phyloP scores from a whole-genome alignment of 2,888 invertebrate species.

The Eristalis pertinax region DNA sequence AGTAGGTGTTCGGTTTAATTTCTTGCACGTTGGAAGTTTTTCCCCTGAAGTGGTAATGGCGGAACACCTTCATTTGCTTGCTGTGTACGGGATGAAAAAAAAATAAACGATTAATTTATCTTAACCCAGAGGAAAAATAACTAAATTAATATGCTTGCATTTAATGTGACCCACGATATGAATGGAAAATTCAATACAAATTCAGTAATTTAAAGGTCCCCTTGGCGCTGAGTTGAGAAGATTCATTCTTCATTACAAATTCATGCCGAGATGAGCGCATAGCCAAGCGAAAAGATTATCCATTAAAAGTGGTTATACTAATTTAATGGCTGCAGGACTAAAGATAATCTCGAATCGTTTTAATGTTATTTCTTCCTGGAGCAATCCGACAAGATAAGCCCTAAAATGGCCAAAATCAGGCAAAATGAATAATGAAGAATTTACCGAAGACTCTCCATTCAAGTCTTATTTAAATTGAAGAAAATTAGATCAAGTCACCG shows the following conservation, averaged over 20 bases:
- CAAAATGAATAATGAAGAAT: not conserved
- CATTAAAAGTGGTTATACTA: slow-evolving; percentile 64
- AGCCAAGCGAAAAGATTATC: slow-evolving; percentile 39
- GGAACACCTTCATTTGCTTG: slow-evolving; percentile 77
- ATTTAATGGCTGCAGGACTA: slow-evolving; percentile 62
- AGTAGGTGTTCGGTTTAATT: slow-evolving; percentile 71
- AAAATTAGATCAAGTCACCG: not conserved
- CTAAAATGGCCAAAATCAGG: not conserved
- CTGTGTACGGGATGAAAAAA: slow-evolving; percentile 73
- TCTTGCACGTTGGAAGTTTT: slow-evolving; percentile 77
- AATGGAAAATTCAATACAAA: not conserved
- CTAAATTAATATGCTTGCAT: too few species aligned
- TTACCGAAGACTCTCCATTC: not conserved
- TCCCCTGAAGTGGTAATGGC: slow-evolving; percentile 76
- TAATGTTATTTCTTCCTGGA: slow-evolving; percentile 29
- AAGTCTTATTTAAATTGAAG: not conserved
- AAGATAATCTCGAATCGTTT: slow-evolving; percentile 61
- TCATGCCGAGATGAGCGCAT: slow-evolving; percentile 52
- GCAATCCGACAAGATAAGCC: not conserved
- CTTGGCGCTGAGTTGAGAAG: slow-evolving; percentile 56
- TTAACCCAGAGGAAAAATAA: slow-evolving; percentile 39
- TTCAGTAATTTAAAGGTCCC: slow-evolving; percentile 12
- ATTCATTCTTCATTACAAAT: slow-evolving; percentile 65
- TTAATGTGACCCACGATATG: not conserved
- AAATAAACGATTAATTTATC: slow-evolving; percentile 59